Evolutionary conservation across 2,888 invertebrate genomes (phyloP).

Genomic region (Eretmocerus hayati): DNA sequence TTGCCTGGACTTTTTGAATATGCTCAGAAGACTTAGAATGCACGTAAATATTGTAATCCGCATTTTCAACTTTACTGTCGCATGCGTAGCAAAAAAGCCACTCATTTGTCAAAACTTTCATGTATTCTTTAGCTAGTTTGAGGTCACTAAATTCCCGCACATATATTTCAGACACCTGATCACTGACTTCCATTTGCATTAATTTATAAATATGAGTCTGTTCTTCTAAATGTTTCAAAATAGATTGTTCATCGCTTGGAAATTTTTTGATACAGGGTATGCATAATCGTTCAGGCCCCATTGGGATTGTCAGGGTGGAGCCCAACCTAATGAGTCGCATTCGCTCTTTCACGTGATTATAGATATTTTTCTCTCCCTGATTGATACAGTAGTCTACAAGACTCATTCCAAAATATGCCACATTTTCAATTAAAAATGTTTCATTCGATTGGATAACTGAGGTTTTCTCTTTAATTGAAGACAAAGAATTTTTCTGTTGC

Average conservation of each 20-base stretch:
- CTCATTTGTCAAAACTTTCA: constrained; percentile 2
- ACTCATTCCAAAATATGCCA: too few species aligned
- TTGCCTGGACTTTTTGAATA: neutral
- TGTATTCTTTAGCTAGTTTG: constrained; percentile 3
- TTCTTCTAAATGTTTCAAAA: constrained; percentile 8
- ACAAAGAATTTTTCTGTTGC: too few species aligned
- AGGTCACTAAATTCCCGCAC: constrained; percentile 4
- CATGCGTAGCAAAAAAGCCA: constrained; percentile 5
- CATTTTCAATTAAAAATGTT: too few species aligned
- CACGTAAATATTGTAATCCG: neutral
- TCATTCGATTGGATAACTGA: too few species aligned
- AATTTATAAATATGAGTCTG: constrained; percentile 2
- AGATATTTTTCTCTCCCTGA: too few species aligned
- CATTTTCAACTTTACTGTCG: constrained; percentile 1
- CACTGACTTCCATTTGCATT: neutral
- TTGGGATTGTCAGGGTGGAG: neutral
- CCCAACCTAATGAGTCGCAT: too few species aligned
- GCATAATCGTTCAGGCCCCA: neutral
- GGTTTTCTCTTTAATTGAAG: too few species aligned
- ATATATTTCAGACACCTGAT: neutral
- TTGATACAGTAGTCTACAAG: too few species aligned
- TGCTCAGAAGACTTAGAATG: neutral
- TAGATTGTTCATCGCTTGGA: neutral
- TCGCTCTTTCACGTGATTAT: too few species aligned
- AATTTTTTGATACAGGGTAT: neutral